Conservation (phyloP, 2,888 invertebrate species). For the Ormyrus pomaceus region DNA sequence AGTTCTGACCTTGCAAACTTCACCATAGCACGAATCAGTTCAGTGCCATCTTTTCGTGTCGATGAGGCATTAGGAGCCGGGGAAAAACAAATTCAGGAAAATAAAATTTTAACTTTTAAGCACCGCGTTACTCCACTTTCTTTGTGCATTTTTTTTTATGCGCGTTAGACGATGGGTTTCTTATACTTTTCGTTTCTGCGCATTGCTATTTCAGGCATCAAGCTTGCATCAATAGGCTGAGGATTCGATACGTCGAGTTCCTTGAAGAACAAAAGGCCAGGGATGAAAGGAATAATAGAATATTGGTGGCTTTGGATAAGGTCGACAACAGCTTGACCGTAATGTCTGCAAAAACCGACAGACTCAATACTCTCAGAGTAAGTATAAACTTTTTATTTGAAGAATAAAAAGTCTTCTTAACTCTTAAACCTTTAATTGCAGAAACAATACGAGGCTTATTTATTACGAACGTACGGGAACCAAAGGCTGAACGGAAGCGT, state of each 20-base stretch:
- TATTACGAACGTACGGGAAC: constrained; percentile 62
- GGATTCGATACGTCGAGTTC: constrained; percentile 76
- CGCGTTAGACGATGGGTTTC: no score
- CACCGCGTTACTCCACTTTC: no score
- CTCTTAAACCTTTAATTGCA: constrained; percentile 54
- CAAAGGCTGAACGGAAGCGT: constrained; percentile 60
- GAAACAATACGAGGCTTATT: constrained; percentile 70
- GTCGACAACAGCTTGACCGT: constrained; percentile 79
- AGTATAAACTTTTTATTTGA: constrained; percentile 55
- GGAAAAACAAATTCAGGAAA: no score
- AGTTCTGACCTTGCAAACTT: constrained; percentile 37
- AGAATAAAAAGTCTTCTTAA: neutral
- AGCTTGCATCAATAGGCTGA: constrained; percentile 73
- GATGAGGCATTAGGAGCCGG: constrained; percentile 4
- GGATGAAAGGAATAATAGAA: constrained; percentile 79
- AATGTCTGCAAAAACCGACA: constrained; percentile 79
- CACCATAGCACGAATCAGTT: constrained; percentile 16
- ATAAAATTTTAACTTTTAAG: no score
- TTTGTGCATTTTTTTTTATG: no score
- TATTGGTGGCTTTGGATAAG: constrained; percentile 78
- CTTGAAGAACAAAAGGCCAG: constrained; percentile 79
- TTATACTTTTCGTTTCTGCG: no score
- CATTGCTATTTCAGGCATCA: constrained; percentile 67
- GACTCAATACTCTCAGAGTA: constrained; percentile 78
- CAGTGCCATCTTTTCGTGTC: constrained; percentile 29